These are phyloP conservation scores for Protaetia brevitarsis DNA, from an alignment of 1,140 invertebrate species.

Conservation along the genomic window DNA sequence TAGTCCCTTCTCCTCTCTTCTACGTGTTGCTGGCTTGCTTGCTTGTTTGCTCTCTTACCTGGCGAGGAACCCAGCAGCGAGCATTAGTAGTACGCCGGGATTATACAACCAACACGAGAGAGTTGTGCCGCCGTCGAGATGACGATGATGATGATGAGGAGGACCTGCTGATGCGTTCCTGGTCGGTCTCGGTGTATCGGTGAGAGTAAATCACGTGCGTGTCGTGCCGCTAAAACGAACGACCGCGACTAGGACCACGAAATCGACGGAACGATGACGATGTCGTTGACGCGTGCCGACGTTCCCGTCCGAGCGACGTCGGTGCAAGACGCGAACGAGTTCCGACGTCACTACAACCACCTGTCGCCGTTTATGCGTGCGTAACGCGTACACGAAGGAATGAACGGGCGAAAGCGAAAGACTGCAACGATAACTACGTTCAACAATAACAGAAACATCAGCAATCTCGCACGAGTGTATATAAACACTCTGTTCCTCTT, in stretches of 20 bases:
- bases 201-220: constrained; percentile 15
- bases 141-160: constrained; percentile 31
- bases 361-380: constrained; percentile 25
- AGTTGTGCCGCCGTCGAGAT: constrained; percentile 2
- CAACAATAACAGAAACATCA: not conserved
- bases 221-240: not conserved
- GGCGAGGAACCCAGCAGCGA: constrained; percentile 35
- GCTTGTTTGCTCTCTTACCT: constrained; percentile 37
- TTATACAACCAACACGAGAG: constrained; percentile 38
- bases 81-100: constrained; percentile 42
- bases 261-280: constrained; percentile 2
- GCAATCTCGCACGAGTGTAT: not conserved
- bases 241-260: not conserved
- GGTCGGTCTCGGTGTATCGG: constrained; percentile 1
- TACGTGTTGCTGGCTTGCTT: constrained; percentile 19
- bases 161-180: constrained; percentile 27
- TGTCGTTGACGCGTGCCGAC: constrained; percentile 33
- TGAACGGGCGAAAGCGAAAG: not conserved
- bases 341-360: constrained; percentile 30
- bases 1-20: constrained; percentile 26
- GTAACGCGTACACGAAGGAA: constrained; percentile 7
- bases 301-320: constrained; percentile 10
- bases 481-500: constrained; percentile 18
- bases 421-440: not conserved
- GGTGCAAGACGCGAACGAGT: constrained; percentile 27